A percentile compares a stretch with the other conserved stretches of the same genome.
Evolutionary conservation across 2,113 vertebrate genomes (phyloP).

Genomic region (Pterophyllum scalare): DNA sequence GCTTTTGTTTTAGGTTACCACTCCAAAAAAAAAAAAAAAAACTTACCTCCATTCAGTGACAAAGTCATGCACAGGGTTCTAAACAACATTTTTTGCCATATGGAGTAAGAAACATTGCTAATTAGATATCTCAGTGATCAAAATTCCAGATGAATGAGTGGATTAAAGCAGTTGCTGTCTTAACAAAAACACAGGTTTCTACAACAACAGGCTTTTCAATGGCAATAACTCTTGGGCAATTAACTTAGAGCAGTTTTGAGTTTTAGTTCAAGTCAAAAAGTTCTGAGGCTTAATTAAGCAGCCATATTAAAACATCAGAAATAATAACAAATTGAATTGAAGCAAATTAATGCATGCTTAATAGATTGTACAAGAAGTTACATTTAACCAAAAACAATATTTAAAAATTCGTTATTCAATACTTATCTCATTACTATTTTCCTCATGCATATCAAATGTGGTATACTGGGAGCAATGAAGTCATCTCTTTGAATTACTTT

Average conservation of each 20-base stretch:
- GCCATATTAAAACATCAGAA: conserved; percentile 32
- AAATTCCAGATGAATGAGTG: neutral
- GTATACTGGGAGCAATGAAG: conserved; percentile 43
- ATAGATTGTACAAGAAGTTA: conserved; percentile 38
- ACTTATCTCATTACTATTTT: conserved; percentile 62
- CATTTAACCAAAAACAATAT: conserved; percentile 48
- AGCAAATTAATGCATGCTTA: conserved; percentile 44
- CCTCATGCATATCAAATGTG: conserved; percentile 78
- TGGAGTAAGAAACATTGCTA: neutral
- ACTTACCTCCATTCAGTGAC: neutral
- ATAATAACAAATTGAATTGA: conserved; percentile 20
- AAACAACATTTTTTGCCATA: neutral
- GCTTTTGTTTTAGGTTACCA: neutral
- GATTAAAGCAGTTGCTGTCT: neutral
- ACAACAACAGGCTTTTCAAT: conserved; percentile 3
- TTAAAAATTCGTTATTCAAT: conserved; percentile 35
- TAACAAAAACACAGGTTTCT: neutral
- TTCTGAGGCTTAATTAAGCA: neutral
- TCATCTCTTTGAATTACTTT: conserved; percentile 52
- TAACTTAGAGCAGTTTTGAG: neutral
- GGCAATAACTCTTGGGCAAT: neutral
- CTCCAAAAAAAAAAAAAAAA: neutral
- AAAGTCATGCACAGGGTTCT: neutral
- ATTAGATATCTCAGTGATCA: conserved; percentile 20
- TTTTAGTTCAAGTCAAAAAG: conserved; percentile 24